These are phyloP conservation scores for Synanthedon vespiformis DNA, from an alignment of 2,888 invertebrate species.

Conservation along the genomic window DNA sequence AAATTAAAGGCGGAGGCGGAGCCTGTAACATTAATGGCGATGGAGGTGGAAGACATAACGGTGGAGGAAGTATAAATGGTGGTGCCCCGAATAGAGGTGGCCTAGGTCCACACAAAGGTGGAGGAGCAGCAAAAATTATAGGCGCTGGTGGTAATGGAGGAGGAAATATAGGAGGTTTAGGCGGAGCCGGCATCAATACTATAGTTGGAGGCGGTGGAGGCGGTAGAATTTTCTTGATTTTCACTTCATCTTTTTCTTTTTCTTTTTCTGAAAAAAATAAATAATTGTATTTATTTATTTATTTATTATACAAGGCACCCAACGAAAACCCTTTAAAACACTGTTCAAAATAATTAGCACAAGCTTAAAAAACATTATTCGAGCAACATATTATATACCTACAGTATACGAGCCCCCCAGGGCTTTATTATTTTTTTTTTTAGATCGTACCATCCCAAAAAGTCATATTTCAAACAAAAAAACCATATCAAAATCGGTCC, in stretches of 20 bases:
- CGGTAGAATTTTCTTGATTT: conserved; percentile 8
- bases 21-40: conserved; percentile 8
- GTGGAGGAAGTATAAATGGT: conserved; percentile 9
- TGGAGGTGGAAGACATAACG: conserved; percentile 6
- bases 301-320: no score
- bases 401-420: no score
- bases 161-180: conserved; percentile 1
- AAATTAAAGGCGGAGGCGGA: conserved; percentile 13
- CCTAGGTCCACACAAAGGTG: neutral
- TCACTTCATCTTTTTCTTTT: conserved; percentile 16
- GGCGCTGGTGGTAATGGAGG: conserved; percentile 18
- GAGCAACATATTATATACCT: no score
- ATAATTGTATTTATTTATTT: no score
- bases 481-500: no score
- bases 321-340: no score
- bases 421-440: no score
- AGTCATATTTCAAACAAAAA: no score
- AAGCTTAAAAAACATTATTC: no score
- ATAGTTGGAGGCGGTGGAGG: conserved; percentile 38
- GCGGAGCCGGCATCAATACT: conserved; percentile 35
- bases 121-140: conserved; percentile 7
- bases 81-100: conserved; percentile 6
- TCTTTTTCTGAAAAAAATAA: conserved; percentile 8
- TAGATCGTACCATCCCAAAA: no score
- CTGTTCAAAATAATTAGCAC: no score